These are phyloP conservation scores for Holacanthus passer DNA, from an alignment of 2,113 vertebrate genomes.

Conservation along the genomic window DNA sequence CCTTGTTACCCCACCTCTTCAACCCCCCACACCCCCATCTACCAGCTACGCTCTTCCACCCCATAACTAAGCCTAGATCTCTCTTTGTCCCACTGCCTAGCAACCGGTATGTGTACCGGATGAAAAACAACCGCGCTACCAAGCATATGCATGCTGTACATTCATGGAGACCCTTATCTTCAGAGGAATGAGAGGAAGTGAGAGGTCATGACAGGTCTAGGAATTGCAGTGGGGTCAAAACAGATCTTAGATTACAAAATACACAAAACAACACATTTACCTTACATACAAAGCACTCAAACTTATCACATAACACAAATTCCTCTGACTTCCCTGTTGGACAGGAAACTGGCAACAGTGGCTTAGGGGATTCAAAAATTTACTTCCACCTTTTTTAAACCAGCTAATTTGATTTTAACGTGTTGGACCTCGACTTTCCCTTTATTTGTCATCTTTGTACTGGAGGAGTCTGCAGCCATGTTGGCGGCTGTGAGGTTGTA, in stretches of 20 bases:
- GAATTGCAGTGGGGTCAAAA: conserved; percentile 52
- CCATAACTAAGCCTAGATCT: conserved; percentile 62
- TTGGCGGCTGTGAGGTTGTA: not conserved
- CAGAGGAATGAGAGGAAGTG: conserved; percentile 33
- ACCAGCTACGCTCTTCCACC: conserved; percentile 34
- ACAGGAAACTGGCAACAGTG: conserved; percentile 44
- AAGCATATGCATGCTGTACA: conserved; percentile 65
- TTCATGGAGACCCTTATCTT: conserved; percentile 61
- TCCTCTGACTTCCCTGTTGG: conserved; percentile 42
- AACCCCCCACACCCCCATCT: not conserved
- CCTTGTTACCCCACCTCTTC: conserved; percentile 9
- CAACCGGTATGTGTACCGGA: conserved; percentile 76
- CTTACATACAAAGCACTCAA: conserved; percentile 37
- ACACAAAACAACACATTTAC: conserved; percentile 38
- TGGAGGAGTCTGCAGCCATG: not conserved
- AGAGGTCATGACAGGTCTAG: conserved; percentile 61
- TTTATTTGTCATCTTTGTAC: not conserved
- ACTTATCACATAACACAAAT: conserved; percentile 54
- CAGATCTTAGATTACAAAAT: conserved; percentile 56
- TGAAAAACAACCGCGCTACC: conserved; percentile 58
- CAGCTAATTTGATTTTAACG: not conserved
- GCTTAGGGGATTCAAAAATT: conserved; percentile 34
- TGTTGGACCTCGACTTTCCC: not conserved
- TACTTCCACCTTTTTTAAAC: conserved; percentile 25
- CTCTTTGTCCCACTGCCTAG: conserved; percentile 74